A percentile compares a stretch with the other conserved stretches of the same genome.
phyloP scores from a whole-genome alignment of 2,888 invertebrate species.

The Sinohyriopsis cumingii region DNA sequence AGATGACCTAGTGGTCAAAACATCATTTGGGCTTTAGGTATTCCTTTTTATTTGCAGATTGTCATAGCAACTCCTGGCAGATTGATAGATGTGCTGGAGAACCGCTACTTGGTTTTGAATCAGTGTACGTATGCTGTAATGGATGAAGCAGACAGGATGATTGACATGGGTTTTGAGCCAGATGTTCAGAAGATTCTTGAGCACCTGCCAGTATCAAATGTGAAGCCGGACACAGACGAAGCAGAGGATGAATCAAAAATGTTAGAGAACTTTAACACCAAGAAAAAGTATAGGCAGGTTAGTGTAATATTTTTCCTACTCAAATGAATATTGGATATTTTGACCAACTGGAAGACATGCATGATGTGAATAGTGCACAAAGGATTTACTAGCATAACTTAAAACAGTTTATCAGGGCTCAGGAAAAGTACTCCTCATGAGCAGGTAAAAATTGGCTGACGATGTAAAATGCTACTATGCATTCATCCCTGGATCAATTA shows the following conservation, averaged over 20 bases:
- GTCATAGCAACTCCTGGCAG: conserved; percentile 99
- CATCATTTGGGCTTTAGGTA: neutral
- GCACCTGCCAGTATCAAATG: conserved; percentile 97
- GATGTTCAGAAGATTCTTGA: conserved; percentile 96
- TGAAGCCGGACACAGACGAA: conserved; percentile 98
- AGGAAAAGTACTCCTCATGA: too few species aligned
- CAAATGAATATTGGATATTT: too few species aligned
- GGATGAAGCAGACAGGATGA: conserved; percentile 96
- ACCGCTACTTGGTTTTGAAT: conserved; percentile 95
- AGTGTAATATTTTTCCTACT: conserved; percentile 10
- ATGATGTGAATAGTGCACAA: too few species aligned
- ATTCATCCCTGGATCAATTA: too few species aligned
- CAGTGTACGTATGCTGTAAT: conserved; percentile 97
- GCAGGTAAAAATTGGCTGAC: too few species aligned
- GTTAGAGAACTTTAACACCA: conserved; percentile 93
- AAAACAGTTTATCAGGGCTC: too few species aligned
- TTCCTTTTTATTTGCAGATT: conserved; percentile 76
- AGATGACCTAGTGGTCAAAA: neutral
- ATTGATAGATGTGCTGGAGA: conserved; percentile 98
- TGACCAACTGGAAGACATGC: too few species aligned
- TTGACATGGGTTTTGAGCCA: conserved; percentile 99
- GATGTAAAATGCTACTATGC: too few species aligned
- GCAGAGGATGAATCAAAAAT: conserved; percentile 95
- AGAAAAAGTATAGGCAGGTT: conserved; percentile 95
- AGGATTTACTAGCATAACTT: too few species aligned